Conservation (phyloP, 2,888 invertebrate species). For the Epistrophe eligans region DNA sequence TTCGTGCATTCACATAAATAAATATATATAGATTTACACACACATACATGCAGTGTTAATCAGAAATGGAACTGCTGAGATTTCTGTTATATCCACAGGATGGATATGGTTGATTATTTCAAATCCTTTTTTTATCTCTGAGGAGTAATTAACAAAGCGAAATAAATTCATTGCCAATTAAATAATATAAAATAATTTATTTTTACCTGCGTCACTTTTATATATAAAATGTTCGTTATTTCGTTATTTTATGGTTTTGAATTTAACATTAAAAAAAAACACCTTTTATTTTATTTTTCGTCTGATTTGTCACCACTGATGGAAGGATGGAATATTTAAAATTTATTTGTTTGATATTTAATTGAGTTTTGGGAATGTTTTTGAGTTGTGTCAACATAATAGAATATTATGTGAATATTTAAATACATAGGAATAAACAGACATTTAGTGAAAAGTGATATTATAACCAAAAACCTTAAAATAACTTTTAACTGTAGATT, state of each 20-base stretch:
- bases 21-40: neutral
- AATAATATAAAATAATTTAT: neutral
- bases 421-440: no score
- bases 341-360: neutral
- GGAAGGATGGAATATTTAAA: neutral
- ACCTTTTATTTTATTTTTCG: neutral
- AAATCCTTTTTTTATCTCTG: slow-evolving; percentile 25
- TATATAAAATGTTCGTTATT: neutral
- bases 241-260: neutral
- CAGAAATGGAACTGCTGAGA: slow-evolving; percentile 4
- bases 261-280: neutral
- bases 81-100: neutral
- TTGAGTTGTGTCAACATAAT: neutral
- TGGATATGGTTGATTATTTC: slow-evolving; percentile 23
- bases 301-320: neutral
- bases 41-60: slow-evolving; percentile 29
- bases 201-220: neutral
- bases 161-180: slow-evolving; percentile 60
- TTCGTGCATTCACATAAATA: slow-evolving; percentile 15
- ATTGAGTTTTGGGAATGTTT: neutral
- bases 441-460: no score
- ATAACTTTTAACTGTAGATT: no score
- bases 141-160: slow-evolving; percentile 60
- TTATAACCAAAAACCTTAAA: no score
- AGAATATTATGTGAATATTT: no score